Evolutionary conservation across 2,113 vertebrate genomes (phyloP).

Genomic region (Picathartes gymnocephalus): DNA sequence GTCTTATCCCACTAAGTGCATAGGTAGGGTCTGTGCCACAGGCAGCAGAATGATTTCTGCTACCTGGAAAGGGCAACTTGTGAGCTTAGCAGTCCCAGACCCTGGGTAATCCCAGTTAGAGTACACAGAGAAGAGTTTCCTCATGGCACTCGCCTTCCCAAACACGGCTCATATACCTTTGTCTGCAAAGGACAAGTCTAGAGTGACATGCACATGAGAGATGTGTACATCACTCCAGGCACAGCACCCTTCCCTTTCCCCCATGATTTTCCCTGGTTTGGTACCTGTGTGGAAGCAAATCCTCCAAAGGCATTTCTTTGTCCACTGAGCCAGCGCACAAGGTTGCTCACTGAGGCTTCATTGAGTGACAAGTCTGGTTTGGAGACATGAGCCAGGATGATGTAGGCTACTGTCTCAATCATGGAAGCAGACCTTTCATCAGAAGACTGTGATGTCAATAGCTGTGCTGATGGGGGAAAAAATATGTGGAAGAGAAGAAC

Average conservation of each 20-base stretch:
- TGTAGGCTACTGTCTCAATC: constrained; percentile 49
- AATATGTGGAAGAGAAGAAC: neutral
- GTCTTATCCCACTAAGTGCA: neutral
- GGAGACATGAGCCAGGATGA: constrained; percentile 39
- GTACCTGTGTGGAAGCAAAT: constrained; percentile 64
- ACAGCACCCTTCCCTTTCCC: neutral
- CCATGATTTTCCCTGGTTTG: neutral
- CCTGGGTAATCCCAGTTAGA: neutral
- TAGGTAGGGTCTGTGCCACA: neutral
- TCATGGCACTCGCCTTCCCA: neutral
- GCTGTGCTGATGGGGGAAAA: neutral
- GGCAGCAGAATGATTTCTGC: neutral
- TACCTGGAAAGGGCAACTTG: neutral
- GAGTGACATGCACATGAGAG: neutral
- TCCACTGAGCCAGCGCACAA: constrained; percentile 6
- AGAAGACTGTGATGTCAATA: neutral
- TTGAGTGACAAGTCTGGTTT: neutral
- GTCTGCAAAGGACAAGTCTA: neutral
- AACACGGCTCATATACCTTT: neutral
- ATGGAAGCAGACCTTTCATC: neutral
- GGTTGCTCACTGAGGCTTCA: neutral
- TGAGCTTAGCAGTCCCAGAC: neutral
- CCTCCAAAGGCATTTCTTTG: constrained; percentile 16
- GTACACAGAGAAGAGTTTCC: neutral
- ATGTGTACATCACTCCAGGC: neutral